These are phyloP conservation scores for Chorisops tibialis DNA, from an alignment of 2,888 invertebrate genomes.

Conservation along the genomic window DNA sequence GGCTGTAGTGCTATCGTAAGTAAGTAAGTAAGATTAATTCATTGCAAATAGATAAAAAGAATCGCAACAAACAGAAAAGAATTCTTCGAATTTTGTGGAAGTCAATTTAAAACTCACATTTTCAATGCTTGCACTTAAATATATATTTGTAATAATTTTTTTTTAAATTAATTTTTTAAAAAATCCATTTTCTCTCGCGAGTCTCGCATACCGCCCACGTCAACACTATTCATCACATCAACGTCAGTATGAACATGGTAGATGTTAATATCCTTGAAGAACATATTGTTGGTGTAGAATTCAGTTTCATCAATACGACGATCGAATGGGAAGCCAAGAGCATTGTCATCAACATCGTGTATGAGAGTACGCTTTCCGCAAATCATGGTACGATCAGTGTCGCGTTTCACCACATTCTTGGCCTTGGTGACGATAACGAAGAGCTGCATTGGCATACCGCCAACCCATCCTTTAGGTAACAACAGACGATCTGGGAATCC, in stretches of 20 bases:
- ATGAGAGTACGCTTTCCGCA: slow-evolving; percentile 38
- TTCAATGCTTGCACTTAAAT: no score
- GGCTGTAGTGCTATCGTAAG: no score
- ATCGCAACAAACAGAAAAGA: no score
- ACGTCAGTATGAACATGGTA: slow-evolving; percentile 47
- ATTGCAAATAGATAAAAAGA: no score
- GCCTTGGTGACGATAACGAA: slow-evolving; percentile 55
- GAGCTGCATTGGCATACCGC: slow-evolving; percentile 62
- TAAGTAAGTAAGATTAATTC: no score
- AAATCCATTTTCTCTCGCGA: no score
- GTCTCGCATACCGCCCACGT: not conserved
- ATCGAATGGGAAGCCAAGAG: slow-evolving; percentile 54
- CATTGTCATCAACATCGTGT: slow-evolving; percentile 54
- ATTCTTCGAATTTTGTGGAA: no score
- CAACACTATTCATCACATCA: not conserved
- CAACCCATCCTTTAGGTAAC: slow-evolving; percentile 61
- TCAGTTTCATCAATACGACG: slow-evolving; percentile 49
- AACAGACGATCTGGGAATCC: slow-evolving; percentile 62
- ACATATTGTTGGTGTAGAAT: slow-evolving; percentile 54
- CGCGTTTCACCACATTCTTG: slow-evolving; percentile 14
- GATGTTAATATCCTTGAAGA: slow-evolving; percentile 58
- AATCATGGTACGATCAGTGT: slow-evolving; percentile 22
- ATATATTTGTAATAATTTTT: no score
- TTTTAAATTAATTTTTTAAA: no score
- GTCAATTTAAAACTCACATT: no score